phyloP scores from a whole-genome alignment of 2,113 vertebrate species.

The Kryptolebias marmoratus region DNA sequence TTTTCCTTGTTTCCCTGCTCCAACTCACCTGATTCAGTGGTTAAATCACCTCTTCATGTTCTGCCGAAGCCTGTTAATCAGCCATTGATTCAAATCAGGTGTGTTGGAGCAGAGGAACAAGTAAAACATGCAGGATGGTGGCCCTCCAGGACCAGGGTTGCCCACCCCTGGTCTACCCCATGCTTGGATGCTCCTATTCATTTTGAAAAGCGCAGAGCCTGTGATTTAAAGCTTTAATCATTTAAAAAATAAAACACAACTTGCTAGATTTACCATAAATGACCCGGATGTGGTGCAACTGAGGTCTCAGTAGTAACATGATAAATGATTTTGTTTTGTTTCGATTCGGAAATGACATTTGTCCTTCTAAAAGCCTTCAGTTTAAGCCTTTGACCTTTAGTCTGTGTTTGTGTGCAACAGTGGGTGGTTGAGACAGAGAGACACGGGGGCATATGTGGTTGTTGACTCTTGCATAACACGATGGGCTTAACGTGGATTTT shows the following conservation, averaged over 20 bases:
- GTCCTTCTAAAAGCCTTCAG: conserved; percentile 49
- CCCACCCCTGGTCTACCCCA: background rate
- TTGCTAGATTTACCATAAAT: conserved; percentile 30
- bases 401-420: conserved; percentile 38
- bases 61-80: too few species aligned
- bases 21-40: too few species aligned
- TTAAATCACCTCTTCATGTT: too few species aligned
- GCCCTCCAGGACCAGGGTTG: too few species aligned
- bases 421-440: conserved; percentile 23
- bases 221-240: conserved; percentile 50
- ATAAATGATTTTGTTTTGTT: conserved; percentile 36
- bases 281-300: conserved; percentile 43
- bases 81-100: too few species aligned
- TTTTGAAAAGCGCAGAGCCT: conserved; percentile 19
- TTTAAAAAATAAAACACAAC: conserved; percentile 61
- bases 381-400: conserved; percentile 51
- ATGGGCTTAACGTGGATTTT: conserved; percentile 17
- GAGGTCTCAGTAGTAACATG: conserved; percentile 10
- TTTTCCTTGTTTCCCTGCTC: too few species aligned
- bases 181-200: background rate
- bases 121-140: too few species aligned
- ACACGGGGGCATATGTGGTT: conserved; percentile 29
- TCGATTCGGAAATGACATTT: conserved; percentile 43
- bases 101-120: too few species aligned
- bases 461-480: conserved; percentile 55